Base-by-base conservation (phyloP, 2,888 invertebrate genomes). In the Sminthurides aquaticus region DNA sequence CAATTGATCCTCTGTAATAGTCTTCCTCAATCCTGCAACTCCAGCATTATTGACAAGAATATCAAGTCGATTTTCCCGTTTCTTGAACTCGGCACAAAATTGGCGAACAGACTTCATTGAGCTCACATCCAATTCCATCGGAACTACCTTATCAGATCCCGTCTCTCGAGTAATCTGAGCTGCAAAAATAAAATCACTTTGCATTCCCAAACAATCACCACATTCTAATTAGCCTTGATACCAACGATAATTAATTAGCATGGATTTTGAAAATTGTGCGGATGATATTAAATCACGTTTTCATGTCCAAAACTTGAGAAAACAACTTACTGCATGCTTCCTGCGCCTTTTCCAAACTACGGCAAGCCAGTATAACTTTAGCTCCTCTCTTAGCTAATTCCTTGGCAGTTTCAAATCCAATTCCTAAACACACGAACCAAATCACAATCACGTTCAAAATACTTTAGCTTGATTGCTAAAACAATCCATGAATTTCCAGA, bases 361-460 rank as follows among this genome's bases (percentile, higher is more conserved):
- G 67, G 65, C 78, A 78, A 0, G 78, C 78, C 69, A 78, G 68
- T 34, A 78, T 77, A 15, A 78, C 77, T 63, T 75, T 74, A 1
- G 77, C 78, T 27, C 77, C 77, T 55, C 77, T 68, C 57, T 69
- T 67, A 27, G 76, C 77, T 27, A 78, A 71, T 60, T 77, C 77
- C 49, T 74, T 69, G 0, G 77, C 77, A 18, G 77, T 76, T 68
- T 77, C 77, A 64, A 73, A 76, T 34, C 78, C 78, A 65, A 78
- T 77, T 11, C 78, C 78, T 69, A 67, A 58, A 60, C 29, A 54
- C 18, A 60, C 43, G 8, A 52, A 52, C 15, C 15, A 52, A 52
- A 52, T 52, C 5, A 18, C 20, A 52, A 52, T 8, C 5, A 52
- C 5, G 5, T n/a, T 20, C 5, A 20, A 15, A 8, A 22, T 52